Evolutionary conservation across 2,113 vertebrate species (phyloP).

Genomic region (Haplochromis vanheusdeni): DNA sequence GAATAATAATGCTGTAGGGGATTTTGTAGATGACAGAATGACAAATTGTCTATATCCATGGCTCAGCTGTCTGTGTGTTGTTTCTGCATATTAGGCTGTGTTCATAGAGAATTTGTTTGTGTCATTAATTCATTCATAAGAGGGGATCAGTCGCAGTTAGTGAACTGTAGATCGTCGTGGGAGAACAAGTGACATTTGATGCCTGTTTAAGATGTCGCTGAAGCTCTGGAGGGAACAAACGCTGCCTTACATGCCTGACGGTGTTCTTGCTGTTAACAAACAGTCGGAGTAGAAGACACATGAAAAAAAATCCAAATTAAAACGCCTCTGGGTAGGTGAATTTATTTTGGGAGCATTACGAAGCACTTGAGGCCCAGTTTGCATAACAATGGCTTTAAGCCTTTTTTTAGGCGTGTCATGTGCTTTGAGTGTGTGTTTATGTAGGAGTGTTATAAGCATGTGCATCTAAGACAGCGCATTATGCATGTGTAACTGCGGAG

Average conservation of each 20-base stretch:
- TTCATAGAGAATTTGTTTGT: background rate
- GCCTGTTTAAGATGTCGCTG: background rate
- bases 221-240: background rate
- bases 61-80: background rate
- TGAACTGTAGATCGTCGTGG: constrained; percentile 3
- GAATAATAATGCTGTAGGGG: background rate
- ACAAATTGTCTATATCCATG: background rate
- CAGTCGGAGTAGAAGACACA: background rate
- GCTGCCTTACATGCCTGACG: background rate
- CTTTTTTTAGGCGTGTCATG: background rate
- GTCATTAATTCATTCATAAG: background rate
- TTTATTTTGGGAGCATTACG: background rate
- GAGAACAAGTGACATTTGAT: background rate
- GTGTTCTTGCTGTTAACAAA: background rate
- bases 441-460: background rate
- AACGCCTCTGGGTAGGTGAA: background rate
- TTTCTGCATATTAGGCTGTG: background rate
- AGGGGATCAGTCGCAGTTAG: background rate
- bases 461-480: background rate
- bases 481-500: background rate
- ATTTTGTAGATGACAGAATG: background rate
- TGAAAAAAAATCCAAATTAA: background rate
- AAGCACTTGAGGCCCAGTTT: background rate
- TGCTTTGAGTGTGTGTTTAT: background rate
- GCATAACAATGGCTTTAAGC: background rate